Evolutionary conservation across 1,140 invertebrate species (phyloP).

Genomic region (Drosophila arizonae): DNA sequence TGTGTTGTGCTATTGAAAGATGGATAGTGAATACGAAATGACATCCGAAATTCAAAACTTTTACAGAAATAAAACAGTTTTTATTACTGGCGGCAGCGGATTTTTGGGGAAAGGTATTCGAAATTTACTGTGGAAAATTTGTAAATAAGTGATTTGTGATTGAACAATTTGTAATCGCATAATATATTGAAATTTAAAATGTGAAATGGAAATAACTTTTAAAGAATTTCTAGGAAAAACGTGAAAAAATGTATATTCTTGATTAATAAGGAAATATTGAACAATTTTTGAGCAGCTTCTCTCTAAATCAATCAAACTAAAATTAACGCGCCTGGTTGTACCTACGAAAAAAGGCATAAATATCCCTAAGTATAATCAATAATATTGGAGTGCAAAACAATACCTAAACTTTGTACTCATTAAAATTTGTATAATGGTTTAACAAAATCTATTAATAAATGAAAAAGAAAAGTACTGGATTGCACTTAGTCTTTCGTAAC

Average conservation of each 20-base stretch:
- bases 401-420: not conserved
- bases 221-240: no score
- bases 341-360: no score
- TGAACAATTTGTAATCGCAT: no score
- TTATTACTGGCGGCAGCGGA: slow-evolving; percentile 88
- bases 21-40: slow-evolving; percentile 22
- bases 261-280: no score
- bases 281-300: no score
- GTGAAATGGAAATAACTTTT: no score
- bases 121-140: not conserved
- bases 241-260: no score
- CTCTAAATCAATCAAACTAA: no score
- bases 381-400: not conserved
- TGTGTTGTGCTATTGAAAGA: slow-evolving; percentile 2
- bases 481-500: not conserved
- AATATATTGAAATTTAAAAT: no score
- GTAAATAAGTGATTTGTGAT: no score
- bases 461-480: not conserved
- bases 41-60: slow-evolving; percentile 84
- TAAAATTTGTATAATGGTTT: not conserved
- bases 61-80: slow-evolving; percentile 85
- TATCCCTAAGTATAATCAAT: not conserved
- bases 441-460: not conserved
- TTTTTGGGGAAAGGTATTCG: slow-evolving; percentile 88
- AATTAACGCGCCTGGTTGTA: no score